Evolutionary conservation across 2,113 vertebrate genomes (phyloP).

Genomic region (Phyllostomus hastatus): DNA sequence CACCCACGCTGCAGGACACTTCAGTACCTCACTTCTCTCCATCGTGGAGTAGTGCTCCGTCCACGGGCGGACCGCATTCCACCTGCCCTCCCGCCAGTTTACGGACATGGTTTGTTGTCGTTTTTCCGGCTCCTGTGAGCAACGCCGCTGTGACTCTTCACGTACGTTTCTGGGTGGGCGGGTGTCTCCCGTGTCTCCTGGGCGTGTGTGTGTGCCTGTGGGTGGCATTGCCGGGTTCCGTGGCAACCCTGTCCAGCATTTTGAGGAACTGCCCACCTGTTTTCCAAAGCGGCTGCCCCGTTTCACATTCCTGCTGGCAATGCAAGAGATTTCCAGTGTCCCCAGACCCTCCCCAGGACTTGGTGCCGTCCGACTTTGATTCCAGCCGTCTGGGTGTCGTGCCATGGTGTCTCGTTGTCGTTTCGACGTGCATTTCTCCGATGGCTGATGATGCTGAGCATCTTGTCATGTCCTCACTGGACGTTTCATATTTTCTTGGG

Average conservation of each 20-base stretch:
- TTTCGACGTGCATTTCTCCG: neutral
- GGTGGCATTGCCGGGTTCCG: no score
- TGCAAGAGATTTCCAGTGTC: neutral
- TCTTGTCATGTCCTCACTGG: neutral
- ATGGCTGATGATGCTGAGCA: fast-evolving
- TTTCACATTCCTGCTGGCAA: neutral
- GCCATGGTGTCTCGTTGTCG: neutral
- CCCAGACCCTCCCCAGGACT: fast-evolving
- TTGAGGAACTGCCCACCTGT: neutral
- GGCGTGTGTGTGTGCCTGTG: no score
- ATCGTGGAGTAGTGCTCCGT: no score
- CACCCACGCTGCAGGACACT: fast-evolving
- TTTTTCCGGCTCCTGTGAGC: neutral
- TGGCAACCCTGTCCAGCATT: neutral
- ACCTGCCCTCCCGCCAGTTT: fast-evolving
- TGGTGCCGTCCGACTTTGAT: neutral
- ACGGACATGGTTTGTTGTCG: neutral
- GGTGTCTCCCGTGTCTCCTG: neutral
- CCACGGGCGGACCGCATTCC: fast-evolving
- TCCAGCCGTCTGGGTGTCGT: no score
- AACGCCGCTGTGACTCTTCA: fast-evolving
- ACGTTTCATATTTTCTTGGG: neutral
- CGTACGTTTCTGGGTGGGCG: neutral
- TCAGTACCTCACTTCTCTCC: no score
- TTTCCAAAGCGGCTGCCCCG: neutral